These are phyloP conservation scores for Neelides folsomi DNA, from an alignment of 2,888 invertebrate species.

Conservation along the genomic window DNA sequence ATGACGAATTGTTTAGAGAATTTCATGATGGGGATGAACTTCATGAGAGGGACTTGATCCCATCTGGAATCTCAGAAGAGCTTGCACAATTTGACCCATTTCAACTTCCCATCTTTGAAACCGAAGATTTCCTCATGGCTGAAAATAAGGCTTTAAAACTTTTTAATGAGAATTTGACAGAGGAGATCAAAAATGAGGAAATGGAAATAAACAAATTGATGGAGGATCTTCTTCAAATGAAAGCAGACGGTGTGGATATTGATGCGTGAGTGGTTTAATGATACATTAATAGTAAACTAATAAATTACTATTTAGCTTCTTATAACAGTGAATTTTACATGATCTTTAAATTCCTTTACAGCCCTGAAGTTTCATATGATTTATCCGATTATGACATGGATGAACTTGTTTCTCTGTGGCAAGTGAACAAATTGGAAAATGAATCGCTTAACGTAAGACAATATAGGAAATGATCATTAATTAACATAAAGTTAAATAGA, in stretches of 20 bases:
- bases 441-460: constrained; percentile 30
- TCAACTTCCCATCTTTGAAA: constrained; percentile 25
- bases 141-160: constrained; percentile 28
- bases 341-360: constrained; percentile 1
- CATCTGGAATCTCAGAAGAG: neutral
- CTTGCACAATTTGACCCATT: constrained; percentile 17
- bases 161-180: constrained; percentile 25
- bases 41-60: neutral
- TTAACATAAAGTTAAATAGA: neutral
- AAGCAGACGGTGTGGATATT: constrained; percentile 8
- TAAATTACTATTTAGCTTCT: too few relatives aligned
- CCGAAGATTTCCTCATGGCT: constrained; percentile 23
- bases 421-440: constrained; percentile 25
- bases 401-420: constrained; percentile 21
- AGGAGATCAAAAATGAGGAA: constrained; percentile 25
- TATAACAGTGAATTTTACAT: constrained; percentile 2
- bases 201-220: constrained; percentile 20
- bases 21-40: neutral
- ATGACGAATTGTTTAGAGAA: neutral
- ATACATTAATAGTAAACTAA: too few relatives aligned
- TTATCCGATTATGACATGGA: constrained; percentile 19
- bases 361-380: constrained; percentile 6
- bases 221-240: constrained; percentile 13
- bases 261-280: constrained; percentile 24
- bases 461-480: too few relatives aligned